These are phyloP conservation scores for Epinephelus moara DNA, from an alignment of 2,113 vertebrate genomes.

Conservation along the genomic window DNA sequence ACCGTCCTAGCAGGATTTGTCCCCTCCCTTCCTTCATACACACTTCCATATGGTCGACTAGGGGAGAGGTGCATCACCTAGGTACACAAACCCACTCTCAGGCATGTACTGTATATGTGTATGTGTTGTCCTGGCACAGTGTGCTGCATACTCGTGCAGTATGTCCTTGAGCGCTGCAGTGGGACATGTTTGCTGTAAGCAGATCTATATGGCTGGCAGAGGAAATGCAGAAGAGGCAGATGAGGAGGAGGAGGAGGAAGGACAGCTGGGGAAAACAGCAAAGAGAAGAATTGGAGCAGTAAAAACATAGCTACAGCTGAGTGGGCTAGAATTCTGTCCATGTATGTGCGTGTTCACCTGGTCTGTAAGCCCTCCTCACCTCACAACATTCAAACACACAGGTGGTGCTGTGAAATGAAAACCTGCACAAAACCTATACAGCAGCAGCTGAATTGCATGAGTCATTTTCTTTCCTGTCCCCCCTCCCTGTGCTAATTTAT, in stretches of 20 bases:
- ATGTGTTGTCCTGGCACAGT: conserved; percentile 27
- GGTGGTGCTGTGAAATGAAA: neutral
- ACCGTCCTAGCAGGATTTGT: conserved; percentile 42
- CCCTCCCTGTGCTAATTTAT: conserved; percentile 10
- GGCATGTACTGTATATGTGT: neutral
- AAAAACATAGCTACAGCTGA: conserved; percentile 15
- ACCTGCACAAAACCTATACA: neutral
- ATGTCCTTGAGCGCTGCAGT: conserved; percentile 79
- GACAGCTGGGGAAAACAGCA: conserved; percentile 5
- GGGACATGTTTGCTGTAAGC: conserved; percentile 64
- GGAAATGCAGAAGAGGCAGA: conserved; percentile 32
- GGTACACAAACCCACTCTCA: conserved; percentile 1
- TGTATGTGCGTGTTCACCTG: neutral
- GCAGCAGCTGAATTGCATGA: conserved; percentile 4
- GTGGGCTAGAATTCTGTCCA: neutral
- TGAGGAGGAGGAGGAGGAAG: conserved; percentile 14
- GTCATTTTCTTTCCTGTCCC: neutral
- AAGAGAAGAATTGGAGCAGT: conserved; percentile 20
- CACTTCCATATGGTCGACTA: conserved; percentile 64
- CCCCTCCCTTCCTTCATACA: conserved; percentile 27
- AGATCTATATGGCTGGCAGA: conserved; percentile 56
- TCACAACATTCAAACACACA: neutral
- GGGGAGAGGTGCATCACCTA: conserved; percentile 29
- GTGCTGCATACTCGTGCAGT: conserved; percentile 17
- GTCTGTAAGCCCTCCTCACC: neutral